phyloP scores from a whole-genome alignment of 2,797 vertebrate species.

The Ispidina lecontei region DNA sequence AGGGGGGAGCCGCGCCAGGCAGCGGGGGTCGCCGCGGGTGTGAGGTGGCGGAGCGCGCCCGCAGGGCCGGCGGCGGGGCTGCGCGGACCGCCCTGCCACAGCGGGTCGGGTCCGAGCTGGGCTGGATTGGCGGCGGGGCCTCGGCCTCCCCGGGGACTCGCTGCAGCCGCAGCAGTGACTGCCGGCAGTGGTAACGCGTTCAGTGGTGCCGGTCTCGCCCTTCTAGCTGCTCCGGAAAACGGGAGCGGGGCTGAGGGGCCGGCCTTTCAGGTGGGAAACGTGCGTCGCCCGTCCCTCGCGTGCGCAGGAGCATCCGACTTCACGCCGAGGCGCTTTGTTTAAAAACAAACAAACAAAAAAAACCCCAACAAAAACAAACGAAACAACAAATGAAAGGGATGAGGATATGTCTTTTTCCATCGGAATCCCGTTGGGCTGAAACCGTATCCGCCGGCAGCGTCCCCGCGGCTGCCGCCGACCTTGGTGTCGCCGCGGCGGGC shows the following conservation, averaged over 20 bases:
- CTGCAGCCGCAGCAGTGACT: background rate
- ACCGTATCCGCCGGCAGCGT: background rate
- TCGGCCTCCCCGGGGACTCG: background rate
- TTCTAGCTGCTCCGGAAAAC: background rate
- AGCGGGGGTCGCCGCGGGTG: background rate
- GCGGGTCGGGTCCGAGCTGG: background rate
- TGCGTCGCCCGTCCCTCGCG: background rate
- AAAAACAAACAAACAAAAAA: too few relatives aligned
- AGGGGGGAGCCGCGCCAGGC: background rate
- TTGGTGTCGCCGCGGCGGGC: background rate
- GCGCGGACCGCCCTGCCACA: accelerated
- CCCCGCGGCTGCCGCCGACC: background rate
- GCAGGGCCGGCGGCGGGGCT: too few relatives aligned
- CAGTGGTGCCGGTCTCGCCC: background rate
- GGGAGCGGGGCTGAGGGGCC: background rate
- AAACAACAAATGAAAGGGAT: background rate
- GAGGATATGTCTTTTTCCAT: background rate
- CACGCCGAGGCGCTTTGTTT: background rate
- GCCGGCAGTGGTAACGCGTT: background rate
- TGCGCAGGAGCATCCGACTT: background rate
- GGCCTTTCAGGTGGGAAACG: background rate
- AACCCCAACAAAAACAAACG: too few relatives aligned
- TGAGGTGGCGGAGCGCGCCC: accelerated
- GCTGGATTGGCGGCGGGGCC: background rate
- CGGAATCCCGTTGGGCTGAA: background rate